phyloP scores from a whole-genome alignment of 2,113 vertebrate species.

The Willisornis vidua region DNA sequence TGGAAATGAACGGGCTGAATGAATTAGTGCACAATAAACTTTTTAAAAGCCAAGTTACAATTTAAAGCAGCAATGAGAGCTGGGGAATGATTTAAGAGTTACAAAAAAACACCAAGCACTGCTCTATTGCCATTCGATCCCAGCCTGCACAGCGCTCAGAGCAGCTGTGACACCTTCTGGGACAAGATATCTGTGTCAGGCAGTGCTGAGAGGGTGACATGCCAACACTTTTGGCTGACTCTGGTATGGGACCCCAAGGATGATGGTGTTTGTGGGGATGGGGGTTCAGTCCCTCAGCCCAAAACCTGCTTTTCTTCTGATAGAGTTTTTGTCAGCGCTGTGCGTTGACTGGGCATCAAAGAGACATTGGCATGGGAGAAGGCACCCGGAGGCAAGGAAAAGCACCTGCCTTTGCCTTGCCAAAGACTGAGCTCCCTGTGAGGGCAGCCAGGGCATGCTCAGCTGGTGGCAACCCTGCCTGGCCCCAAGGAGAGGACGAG shows the following conservation, averaged over 20 bases:
- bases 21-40: conserved; percentile 46
- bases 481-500: not conserved
- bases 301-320: not conserved
- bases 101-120: not conserved
- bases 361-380: fast-evolving
- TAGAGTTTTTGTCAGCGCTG: not conserved
- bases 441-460: not conserved
- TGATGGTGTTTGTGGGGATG: too few species aligned
- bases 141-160: not conserved
- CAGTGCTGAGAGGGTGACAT: not conserved
- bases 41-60: conserved; percentile 35
- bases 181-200: not conserved
- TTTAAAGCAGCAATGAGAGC: conserved; percentile 17
- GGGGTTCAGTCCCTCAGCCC: not conserved
- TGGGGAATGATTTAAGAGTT: not conserved
- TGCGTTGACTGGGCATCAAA: fast-evolving
- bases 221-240: not conserved
- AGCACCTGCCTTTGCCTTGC: not conserved
- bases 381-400: not conserved
- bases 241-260: fast-evolving
- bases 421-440: not conserved
- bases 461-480: not conserved
- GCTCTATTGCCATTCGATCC: not conserved
- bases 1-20: conserved; percentile 42
- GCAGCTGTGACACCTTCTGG: not conserved